These are phyloP conservation scores for Solea senegalensis DNA, from an alignment of 2,113 vertebrate species.

Conservation along the genomic window DNA sequence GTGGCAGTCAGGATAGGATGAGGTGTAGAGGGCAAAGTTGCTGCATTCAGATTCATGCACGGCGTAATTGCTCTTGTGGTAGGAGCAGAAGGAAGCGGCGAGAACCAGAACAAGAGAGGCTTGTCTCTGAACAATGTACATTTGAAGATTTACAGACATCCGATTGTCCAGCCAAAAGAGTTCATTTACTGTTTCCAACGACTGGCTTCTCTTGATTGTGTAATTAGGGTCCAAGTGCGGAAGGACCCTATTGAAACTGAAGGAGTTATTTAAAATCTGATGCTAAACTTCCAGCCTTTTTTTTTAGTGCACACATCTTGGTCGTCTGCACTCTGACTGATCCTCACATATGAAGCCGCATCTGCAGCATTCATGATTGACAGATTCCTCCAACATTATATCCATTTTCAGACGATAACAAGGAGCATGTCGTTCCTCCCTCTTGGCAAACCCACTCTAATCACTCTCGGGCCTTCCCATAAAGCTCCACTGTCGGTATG, in stretches of 20 bases:
- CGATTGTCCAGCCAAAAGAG: background rate
- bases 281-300: background rate
- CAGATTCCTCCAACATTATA: constrained; percentile 29
- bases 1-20: constrained; percentile 38
- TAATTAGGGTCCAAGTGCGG: background rate
- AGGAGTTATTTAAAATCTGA: background rate
- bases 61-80: constrained; percentile 41
- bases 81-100: background rate
- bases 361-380: background rate
- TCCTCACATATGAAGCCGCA: constrained; percentile 3
- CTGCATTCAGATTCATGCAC: constrained; percentile 24
- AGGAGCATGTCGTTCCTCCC: constrained; percentile 39
- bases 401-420: constrained; percentile 21
- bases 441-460: constrained; percentile 47
- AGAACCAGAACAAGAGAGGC: background rate
- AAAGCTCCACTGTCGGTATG: constrained; percentile 59
- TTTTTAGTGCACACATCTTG: too few relatives aligned
- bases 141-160: background rate
- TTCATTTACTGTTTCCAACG: constrained; percentile 18
- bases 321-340: too few relatives aligned
- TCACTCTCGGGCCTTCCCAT: constrained; percentile 46
- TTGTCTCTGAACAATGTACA: background rate
- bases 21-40: constrained; percentile 22
- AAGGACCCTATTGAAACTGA: too few relatives aligned
- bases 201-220: background rate